Evolutionary conservation across 2,888 invertebrate species (phyloP).

Genomic region (Lobophora halterata): DNA sequence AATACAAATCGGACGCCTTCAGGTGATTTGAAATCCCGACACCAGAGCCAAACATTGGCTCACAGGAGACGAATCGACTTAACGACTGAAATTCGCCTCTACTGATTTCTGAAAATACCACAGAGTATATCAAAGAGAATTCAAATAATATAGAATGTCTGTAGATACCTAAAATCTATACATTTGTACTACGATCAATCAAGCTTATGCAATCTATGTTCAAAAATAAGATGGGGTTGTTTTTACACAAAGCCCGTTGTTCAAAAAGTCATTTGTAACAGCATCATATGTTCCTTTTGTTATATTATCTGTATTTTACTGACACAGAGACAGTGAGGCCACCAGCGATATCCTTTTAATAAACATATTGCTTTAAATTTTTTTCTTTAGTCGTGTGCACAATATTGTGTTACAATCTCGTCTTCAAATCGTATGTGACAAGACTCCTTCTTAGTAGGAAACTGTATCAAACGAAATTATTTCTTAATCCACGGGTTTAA

Average conservation of each 20-base stretch:
- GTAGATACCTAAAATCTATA: too few species aligned
- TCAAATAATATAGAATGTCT: too few species aligned
- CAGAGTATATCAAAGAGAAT: too few species aligned
- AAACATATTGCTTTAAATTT: slow-evolving; percentile 53
- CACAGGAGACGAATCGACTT: too few species aligned
- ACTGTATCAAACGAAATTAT: slow-evolving; percentile 24
- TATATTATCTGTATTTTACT: slow-evolving; percentile 17
- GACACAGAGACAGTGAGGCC: slow-evolving; percentile 36
- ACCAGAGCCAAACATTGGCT: too few species aligned
- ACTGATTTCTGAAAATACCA: too few species aligned
- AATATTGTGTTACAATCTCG: slow-evolving; percentile 62
- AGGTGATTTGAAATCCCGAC: too few species aligned
- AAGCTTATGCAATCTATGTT: too few species aligned
- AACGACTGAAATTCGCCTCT: too few species aligned
- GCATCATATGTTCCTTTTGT: slow-evolving; percentile 17
- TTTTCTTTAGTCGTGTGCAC: slow-evolving; percentile 60
- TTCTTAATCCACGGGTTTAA: slow-evolving; percentile 22
- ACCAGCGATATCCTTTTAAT: slow-evolving; percentile 52
- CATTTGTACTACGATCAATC: too few species aligned
- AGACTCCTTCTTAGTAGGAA: slow-evolving; percentile 28
- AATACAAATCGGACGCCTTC: too few species aligned
- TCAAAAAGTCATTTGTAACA: slow-evolving; percentile 18
- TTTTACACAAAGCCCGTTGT: slow-evolving; percentile 6
- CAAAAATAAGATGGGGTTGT: too few species aligned
- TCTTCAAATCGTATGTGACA: slow-evolving; percentile 42